Base-by-base conservation (phyloP, 1,140 invertebrate genomes). In the Drosophila rufa region DNA sequence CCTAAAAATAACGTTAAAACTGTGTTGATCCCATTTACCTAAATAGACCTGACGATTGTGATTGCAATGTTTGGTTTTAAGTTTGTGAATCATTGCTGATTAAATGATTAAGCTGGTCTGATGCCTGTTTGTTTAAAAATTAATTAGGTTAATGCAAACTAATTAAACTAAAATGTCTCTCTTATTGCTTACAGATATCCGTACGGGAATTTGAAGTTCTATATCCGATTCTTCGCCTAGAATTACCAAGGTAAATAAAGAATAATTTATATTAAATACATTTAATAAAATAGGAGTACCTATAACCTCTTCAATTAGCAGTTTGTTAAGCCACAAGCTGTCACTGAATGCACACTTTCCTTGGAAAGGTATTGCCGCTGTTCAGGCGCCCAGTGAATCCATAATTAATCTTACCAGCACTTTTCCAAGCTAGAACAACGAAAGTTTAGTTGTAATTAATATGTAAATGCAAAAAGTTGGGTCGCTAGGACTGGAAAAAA, bases 401-500 rank as follows among this genome's bases (percentile, higher is more conserved):
- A 55, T 55, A 55, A 55, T 55, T 55, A 55, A 55, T 55, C 53
- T 55, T 55, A 55, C 53, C 53, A 55, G 53, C 53, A 55, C 53
- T 55, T 55, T 55, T 15, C 33, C 53, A 22, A 36, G 53, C 17
- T 55, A 55, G 53, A 55, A 38, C 61, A 45, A 30, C 15, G n/a
- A 45, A 62, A 66, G 62, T 71, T 85, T 82, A 75, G 65, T 75
- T 86, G 75, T 85, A 86, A 86, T 86, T 85, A 85, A 79, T 86
- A 85, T 85, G 82, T 80, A 82, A 85, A 85, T 86, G 79, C 43
- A 68, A 51, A 47, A 75, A 79, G 65, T 62, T 42, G 22, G 14
- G n/a, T 38, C 55, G 33, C 2, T 12, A 33, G 55, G 60, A 42
- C 19, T 55, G 33, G 22, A 30, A 61, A 45, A 56, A 40, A 45